phyloP scores from a whole-genome alignment of 2,797 vertebrate species.

The Cygnus olor region DNA sequence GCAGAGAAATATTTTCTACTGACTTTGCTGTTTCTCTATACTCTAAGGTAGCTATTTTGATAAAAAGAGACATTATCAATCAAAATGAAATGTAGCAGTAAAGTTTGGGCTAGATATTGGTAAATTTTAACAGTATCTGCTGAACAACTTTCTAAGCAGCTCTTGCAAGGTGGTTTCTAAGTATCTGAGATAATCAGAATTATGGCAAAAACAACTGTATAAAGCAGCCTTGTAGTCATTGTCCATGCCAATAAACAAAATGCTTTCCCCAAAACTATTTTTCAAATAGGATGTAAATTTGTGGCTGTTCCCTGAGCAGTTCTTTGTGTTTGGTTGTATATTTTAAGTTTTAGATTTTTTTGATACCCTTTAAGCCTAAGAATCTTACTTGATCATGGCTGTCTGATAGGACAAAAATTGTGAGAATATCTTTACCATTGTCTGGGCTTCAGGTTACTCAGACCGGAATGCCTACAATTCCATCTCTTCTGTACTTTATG shows the following conservation, averaged over 20 bases:
- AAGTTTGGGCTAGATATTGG: background rate
- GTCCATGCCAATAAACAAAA: background rate
- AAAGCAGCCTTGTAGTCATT: background rate
- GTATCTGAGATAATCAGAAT: background rate
- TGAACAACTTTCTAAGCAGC: background rate
- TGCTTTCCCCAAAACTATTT: background rate
- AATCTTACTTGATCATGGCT: background rate
- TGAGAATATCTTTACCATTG: background rate
- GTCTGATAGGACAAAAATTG: background rate
- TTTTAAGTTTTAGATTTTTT: background rate
- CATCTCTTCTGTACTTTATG: background rate
- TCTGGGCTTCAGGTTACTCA: background rate
- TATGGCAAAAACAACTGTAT: background rate
- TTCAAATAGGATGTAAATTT: background rate
- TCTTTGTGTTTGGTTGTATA: background rate
- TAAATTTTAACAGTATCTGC: background rate
- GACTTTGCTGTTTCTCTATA: background rate
- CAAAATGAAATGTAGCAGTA: background rate
- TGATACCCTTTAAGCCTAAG: background rate
- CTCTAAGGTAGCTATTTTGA: background rate
- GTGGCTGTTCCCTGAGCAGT: background rate
- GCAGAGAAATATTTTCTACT: background rate
- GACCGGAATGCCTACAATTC: background rate
- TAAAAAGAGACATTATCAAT: background rate
- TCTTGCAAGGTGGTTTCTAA: background rate